Evolutionary conservation across 2,113 vertebrate genomes (phyloP).

Genomic region (Eudyptes chrysolophus): DNA sequence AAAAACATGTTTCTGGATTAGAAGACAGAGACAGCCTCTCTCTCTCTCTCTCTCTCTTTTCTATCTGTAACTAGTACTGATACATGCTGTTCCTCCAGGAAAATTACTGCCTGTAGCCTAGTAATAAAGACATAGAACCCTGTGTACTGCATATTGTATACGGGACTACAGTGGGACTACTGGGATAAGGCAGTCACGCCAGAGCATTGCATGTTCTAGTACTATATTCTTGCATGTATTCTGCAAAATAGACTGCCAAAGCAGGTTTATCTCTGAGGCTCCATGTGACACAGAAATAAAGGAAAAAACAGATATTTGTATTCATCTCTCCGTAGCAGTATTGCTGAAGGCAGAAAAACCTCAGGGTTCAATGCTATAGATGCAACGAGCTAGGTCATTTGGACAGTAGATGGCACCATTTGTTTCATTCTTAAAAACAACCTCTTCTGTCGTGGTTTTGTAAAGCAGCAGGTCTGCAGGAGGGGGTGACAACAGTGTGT

Average conservation of each 20-base stretch:
- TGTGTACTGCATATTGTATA: neutral
- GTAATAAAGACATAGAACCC: neutral
- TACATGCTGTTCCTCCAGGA: neutral
- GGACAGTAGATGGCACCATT: slow-evolving; percentile 50
- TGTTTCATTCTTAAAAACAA: neutral
- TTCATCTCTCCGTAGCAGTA: rapidly evolving
- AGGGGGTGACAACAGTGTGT: neutral
- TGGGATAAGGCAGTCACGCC: neutral
- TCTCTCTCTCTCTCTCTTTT: neutral
- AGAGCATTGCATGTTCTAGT: neutral
- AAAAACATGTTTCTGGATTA: neutral
- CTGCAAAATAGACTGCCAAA: neutral
- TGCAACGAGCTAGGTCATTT: rapidly evolving
- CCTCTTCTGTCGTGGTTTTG: neutral
- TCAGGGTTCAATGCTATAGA: rapidly evolving
- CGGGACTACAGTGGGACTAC: neutral
- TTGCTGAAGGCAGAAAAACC: neutral
- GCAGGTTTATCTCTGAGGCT: neutral
- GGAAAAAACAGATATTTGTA: neutral
- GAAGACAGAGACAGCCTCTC: neutral
- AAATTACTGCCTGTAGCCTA: neutral
- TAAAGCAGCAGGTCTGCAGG: neutral
- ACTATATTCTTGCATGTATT: neutral
- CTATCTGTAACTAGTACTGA: neutral
- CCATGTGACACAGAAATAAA: neutral